These are phyloP conservation scores for Holocentrus rufus DNA, from an alignment of 2,797 vertebrate genomes.

Conservation along the genomic window DNA sequence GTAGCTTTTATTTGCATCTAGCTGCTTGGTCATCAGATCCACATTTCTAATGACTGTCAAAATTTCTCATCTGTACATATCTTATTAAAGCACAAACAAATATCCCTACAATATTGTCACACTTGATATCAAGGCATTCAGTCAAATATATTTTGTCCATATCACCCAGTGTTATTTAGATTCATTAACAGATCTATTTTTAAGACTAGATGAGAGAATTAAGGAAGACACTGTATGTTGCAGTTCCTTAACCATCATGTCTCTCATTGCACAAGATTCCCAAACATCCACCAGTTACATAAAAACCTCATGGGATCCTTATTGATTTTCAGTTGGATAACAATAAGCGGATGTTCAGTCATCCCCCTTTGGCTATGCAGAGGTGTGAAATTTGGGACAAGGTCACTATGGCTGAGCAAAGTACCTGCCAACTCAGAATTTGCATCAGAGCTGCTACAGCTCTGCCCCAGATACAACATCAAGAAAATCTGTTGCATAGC, in stretches of 20 bases:
- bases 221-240: neutral
- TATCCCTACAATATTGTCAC: no score
- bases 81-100: no score
- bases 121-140: no score
- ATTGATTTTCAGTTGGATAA: slow-evolving; percentile 60
- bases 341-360: slow-evolving; percentile 47
- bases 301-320: slow-evolving; percentile 2
- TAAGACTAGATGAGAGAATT: neutral
- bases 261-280: neutral
- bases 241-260: neutral
- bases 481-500: slow-evolving; percentile 5
- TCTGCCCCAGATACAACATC: slow-evolving; percentile 3
- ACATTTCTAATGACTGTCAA: no score
- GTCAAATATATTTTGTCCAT: no score
- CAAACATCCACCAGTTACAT: slow-evolving; percentile 3
- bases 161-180: no score
- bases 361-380: slow-evolving; percentile 48
- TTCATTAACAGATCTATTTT: no score
- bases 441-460: slow-evolving; percentile 11
- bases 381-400: slow-evolving; percentile 60
- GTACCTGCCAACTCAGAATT: slow-evolving; percentile 22
- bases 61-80: no score
- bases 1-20: no score
- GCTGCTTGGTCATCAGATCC: no score
- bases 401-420: slow-evolving; percentile 55